Base-by-base conservation (phyloP, 2,113 vertebrate species). In the Ceratotherium simum region DNA sequence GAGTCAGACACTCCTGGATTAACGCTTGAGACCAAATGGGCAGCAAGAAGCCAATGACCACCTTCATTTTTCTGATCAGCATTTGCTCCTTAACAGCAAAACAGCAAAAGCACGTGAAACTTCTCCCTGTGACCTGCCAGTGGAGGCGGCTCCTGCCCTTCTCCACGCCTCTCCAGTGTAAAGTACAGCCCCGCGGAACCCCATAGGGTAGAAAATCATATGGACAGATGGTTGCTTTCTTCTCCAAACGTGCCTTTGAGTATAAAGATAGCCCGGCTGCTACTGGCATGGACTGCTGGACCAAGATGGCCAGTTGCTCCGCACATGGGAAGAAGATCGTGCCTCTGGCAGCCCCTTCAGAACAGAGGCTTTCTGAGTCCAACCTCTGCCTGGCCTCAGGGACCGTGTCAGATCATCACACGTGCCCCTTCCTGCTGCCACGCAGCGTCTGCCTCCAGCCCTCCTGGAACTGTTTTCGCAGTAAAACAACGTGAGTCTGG, bases 141-240 rank as follows among this genome's bases (percentile, higher is more conserved):
- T 48, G 48, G 48, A 10, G 48, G 48, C 11, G 48, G 48, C 48
- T 48, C 48, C 48, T 11, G 2, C 48, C 11, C 48, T 48, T 12
- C 8, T 48, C 9, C 48, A 11, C 10, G 48, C 48, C 48, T 48
- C 48, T 48, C 48, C 8, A 48, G 48, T 48, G 48, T 48, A 48
- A 48, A 48, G 48, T 48, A 48, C 48, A 48, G 48, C 48, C 48
- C 48, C 48, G 8, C 11, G 2, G 48, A 48, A 48, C 48, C 48
- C 48, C 48, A 48, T 12, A 9, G 48, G 51, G 79, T 27, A 81
- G n/a, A n/a, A 39, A 29, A n/a, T 60, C 21, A 0, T 25, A 6
- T 1, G 25, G 39, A 29, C 0, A 13, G 7, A 20, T 1, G 1
- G 31, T 2, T 6, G 27, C 21, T 14, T 14, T 58, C 17, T 56